Conservation (phyloP, 2,888 invertebrate genomes). For the Notocelia uddmanniana region DNA sequence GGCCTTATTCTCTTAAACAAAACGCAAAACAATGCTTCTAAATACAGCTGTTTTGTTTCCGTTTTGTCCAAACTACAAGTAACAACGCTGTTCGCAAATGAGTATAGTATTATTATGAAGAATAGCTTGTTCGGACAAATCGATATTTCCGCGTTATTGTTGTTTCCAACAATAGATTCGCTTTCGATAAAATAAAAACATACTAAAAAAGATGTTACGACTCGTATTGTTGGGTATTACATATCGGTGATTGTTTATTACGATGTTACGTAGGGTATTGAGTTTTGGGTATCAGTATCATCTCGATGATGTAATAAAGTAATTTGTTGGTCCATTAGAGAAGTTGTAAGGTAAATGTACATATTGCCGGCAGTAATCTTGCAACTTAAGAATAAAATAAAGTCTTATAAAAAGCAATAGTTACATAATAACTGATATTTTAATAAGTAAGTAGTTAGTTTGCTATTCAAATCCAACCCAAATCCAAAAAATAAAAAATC, state of each 20-base stretch:
- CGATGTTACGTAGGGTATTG: slow-evolving; percentile 6
- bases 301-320: slow-evolving; percentile 18
- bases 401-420: too few relatives aligned
- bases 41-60: slow-evolving; percentile 5
- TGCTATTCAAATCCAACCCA: too few relatives aligned
- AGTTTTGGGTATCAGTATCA: slow-evolving; percentile 18
- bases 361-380: neutral
- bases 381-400: neutral
- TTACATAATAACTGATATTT: too few relatives aligned
- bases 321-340: neutral
- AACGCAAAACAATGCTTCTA: slow-evolving; percentile 16
- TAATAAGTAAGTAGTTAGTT: too few relatives aligned
- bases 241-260: slow-evolving; percentile 19
- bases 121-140: slow-evolving; percentile 35
- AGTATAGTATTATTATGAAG: slow-evolving; percentile 12
- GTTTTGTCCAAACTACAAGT: neutral
- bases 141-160: slow-evolving; percentile 39
- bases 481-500: too few relatives aligned
- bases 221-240: slow-evolving; percentile 13
- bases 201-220: slow-evolving; percentile 26
- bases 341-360: slow-evolving; percentile 4
- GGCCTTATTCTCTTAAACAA: neutral
- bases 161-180: slow-evolving; percentile 33
- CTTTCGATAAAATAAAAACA: slow-evolving; percentile 38
- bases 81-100: neutral